Percentiles rank a stretch among this genome's conserved stretches.
Evolutionary conservation across 2,888 invertebrate genomes (phyloP).

Genomic region (Orgyia antiqua): DNA sequence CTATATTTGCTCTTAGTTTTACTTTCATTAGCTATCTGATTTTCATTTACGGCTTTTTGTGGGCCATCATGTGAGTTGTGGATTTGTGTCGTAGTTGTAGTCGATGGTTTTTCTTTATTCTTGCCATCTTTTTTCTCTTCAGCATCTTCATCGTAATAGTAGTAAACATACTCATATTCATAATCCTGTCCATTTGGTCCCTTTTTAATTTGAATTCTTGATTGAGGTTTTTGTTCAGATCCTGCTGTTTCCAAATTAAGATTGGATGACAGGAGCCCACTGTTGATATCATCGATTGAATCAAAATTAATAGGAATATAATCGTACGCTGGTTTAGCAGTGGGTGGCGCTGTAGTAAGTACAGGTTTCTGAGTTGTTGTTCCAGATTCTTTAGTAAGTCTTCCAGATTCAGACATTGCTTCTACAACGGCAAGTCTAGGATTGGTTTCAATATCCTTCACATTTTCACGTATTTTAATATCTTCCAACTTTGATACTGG

Average conservation of each 20-base stretch:
- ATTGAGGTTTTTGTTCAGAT: conserved; percentile 83
- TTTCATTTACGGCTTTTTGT: conserved; percentile 66
- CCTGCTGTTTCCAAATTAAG: conserved; percentile 80
- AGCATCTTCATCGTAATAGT: conserved; percentile 92
- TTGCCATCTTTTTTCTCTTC: conserved; percentile 63
- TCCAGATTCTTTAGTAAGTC: conserved; percentile 50
- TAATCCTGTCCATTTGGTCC: conserved; percentile 94
- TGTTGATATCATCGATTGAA: conserved; percentile 70
- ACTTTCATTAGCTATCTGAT: conserved; percentile 58
- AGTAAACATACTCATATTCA: conserved; percentile 94
- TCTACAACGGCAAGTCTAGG: conserved; percentile 67
- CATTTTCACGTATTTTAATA: conserved; percentile 69
- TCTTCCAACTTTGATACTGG: conserved; percentile 70
- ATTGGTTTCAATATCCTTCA: conserved; percentile 65
- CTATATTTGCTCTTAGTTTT: conserved; percentile 77
- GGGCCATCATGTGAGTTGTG: conserved; percentile 81
- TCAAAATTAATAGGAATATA: conserved; percentile 71
- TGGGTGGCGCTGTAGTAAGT: conserved; percentile 71
- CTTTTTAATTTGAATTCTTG: conserved; percentile 89
- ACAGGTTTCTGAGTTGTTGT: conserved; percentile 77
- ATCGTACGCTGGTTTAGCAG: conserved; percentile 54
- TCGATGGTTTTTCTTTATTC: conserved; percentile 34
- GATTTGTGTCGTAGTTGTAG: conserved; percentile 44
- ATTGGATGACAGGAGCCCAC: conserved; percentile 66
- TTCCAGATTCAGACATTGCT: conserved; percentile 70